Evolutionary conservation across 2,113 vertebrate genomes (phyloP), one percentile per base, ranked within the genome.

Genomic region (Petrocephalus microphthalmus): DNA sequence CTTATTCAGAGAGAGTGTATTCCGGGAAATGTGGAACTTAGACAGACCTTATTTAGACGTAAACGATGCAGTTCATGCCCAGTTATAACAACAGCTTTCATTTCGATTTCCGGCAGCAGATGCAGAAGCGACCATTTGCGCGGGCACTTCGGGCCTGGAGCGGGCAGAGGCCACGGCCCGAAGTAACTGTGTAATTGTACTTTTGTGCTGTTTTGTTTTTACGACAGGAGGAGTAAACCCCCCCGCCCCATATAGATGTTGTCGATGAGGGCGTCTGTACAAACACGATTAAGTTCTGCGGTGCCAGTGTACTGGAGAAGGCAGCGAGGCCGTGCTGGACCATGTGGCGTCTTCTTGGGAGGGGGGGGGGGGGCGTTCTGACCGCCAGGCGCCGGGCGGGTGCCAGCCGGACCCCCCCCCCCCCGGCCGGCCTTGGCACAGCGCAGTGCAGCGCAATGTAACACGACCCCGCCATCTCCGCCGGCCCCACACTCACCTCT

Each of bases 361-460:
- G 64, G 15, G 5, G 3, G 22, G 20, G 7, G 8, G 1, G 57
- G 57, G 20, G 2, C 20, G 19, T 67, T 10, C 47, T 57, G n/a
- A 57, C 86, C 64, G 47, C 47, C 57, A 22, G 33, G 45, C 7
- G 89, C 87, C 90, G 91, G 90, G 82, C 13, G 37, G 3, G 25
- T 87, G 89, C 90, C 90, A 91, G 84, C 86, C 17, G 85, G 85
- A 92, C 90, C 91, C 89, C 53, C n/a, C 89, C 89, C 90, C 91
- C 90, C 90, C 90, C 89, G 25, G 67, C 89, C 60, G 49, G 87
- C 89, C 88, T 87, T 88, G 85, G 83, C 22, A 87, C 84, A 29
- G 25, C 22, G 88, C 84, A 29, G 25, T 45, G 53, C 92, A 91
- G 90, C 90, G 92, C 91, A 92, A 91, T 93, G 94, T 93, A 94